Evolutionary conservation across 2,113 vertebrate species (phyloP), one percentile per base, ranked within the genome.

Genomic region (Platysteira castanea): DNA sequence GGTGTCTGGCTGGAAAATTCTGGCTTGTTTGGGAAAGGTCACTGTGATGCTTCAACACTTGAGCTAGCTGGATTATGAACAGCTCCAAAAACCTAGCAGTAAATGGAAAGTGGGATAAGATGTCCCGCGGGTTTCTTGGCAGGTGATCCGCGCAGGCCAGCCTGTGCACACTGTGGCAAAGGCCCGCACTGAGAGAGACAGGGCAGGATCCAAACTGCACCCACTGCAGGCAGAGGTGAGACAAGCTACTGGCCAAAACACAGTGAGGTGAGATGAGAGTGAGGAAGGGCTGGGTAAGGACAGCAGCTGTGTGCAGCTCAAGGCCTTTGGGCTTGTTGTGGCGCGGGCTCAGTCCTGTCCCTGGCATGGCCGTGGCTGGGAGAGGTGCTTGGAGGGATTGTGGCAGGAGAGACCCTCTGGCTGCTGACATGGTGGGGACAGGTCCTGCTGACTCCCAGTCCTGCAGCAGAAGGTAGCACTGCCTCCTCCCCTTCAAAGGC

Each of bases 111-210:
- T 3, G 57, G 61, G 70, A 15, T 53, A 7, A 75, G 33, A 59
- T 18, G 27, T n/a, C 8, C 86, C 1, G 0, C 0, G 5, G 60
- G 46, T 5, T 81, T 78, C 89, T 83, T 23, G 8, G 87, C 46
- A 35, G 15, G 33, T 2, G 21, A 14, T 22, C 21, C 0, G 1
- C 50, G 41, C 70, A 23, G 59, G 49, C 4, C 4, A 11, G 21
- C 7, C n/a, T 0, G 6, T 3, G n/a, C 0, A 9, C 23, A 3
- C 22, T 4, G 24, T 2, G 5, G 52, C 0, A 7, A 7, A 41
- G 60, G 60, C 37, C 2, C 9, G 31, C 26, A 0, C 16, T 5
- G 83, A 12, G 47, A 49, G 52, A 0, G 1, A 27, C 31, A 54
- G n/a, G 2, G 16, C 33, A 50, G 42, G 46, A 28, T 3, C 21